Conservation (phyloP, 2,888 invertebrate genomes). For the Tipula helvola region DNA sequence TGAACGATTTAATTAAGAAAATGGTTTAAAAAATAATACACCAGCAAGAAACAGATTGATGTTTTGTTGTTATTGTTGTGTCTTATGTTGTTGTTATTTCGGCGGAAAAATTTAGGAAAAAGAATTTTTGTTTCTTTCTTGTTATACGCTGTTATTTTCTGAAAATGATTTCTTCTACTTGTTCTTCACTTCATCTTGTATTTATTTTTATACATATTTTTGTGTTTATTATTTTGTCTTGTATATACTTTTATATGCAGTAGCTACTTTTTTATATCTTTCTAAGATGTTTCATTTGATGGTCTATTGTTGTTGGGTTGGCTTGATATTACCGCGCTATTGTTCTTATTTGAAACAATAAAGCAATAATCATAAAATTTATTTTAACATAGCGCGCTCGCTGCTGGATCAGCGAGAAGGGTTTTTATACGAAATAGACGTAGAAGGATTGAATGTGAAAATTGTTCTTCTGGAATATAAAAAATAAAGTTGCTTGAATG, state of each 20-base stretch:
- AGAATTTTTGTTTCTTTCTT: not conserved
- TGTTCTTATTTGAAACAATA: not conserved
- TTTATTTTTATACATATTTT: not conserved
- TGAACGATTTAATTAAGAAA: constrained; percentile 10
- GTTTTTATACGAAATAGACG: not conserved
- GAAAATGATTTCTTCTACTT: constrained; percentile 1
- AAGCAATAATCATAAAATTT: not conserved
- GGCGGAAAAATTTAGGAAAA: not conserved
- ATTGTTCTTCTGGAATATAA: not conserved
- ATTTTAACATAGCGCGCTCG: not conserved
- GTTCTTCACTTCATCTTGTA: not conserved
- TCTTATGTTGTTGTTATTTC: not conserved
- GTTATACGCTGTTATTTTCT: not conserved
- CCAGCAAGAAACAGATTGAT: constrained; percentile 8
- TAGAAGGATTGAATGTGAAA: not conserved
- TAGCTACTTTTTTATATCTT: not conserved
- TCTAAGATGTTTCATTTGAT: not conserved
- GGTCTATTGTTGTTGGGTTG: not conserved
- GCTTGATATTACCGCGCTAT: not conserved
- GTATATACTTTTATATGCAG: not conserved
- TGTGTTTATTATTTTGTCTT: constrained; percentile 7
- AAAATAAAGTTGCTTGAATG: not conserved
- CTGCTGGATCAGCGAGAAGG: not conserved
- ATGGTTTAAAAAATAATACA: constrained; percentile 5
- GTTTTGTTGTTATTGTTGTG: not conserved